Conservation (phyloP, 2,113 vertebrate genomes). For the Cavia porcellus region DNA sequence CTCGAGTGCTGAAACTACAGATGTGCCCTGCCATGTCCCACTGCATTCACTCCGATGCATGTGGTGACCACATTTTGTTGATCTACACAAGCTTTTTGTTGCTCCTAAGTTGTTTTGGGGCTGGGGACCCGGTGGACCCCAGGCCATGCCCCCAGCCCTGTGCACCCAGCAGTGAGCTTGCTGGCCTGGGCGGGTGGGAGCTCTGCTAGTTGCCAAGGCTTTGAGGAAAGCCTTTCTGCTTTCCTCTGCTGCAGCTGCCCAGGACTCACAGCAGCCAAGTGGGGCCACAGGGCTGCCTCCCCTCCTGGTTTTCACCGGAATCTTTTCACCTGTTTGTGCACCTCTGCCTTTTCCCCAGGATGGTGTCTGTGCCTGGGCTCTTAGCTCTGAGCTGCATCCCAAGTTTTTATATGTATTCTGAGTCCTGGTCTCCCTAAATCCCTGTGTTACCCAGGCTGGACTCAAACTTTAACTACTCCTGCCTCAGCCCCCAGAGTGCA, state of each 20-base stretch:
- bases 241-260: not conserved
- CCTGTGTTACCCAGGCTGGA: not conserved
- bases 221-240: not conserved
- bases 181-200: too few species aligned
- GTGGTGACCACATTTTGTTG: not conserved
- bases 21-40: fast-evolving
- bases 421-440: not conserved
- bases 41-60: not conserved
- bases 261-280: too few species aligned
- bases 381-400: not conserved
- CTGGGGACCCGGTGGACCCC: not conserved
- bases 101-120: not conserved
- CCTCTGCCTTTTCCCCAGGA: not conserved
- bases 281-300: not conserved
- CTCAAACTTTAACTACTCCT: not conserved
- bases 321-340: not conserved
- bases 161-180: not conserved
- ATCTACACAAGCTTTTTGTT: not conserved
- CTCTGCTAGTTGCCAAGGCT: not conserved
- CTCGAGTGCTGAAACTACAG: not conserved
- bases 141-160: not conserved
- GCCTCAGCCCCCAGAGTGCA: not conserved
- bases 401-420: not conserved
- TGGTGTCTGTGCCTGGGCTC: not conserved
- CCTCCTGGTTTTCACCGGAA: not conserved